phyloP scores from a whole-genome alignment of 2,113 vertebrate species.

The Nothocercus nigrocapillus region DNA sequence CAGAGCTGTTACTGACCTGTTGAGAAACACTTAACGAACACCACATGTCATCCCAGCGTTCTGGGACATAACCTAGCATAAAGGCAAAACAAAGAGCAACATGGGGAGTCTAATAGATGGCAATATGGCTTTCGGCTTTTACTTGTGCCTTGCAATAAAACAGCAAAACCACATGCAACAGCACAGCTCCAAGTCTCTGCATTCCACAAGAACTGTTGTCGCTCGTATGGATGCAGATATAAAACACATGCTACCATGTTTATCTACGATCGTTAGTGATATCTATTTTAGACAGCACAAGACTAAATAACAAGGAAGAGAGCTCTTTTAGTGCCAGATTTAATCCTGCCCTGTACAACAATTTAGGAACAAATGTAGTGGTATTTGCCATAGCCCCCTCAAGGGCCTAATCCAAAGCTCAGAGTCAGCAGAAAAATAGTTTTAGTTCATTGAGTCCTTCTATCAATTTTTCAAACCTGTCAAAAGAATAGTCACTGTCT shows the following conservation, averaged over 20 bases:
- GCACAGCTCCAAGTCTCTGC: neutral
- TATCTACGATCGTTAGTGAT: neutral
- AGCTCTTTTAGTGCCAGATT: neutral
- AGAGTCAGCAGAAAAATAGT: neutral
- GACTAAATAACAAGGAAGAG: neutral
- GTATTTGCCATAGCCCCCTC: neutral
- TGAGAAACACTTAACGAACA: constrained; percentile 62
- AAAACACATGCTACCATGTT: neutral
- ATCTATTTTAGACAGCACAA: neutral
- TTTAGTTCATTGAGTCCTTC: neutral
- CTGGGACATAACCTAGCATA: neutral
- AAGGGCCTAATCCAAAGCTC: neutral
- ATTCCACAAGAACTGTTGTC: neutral
- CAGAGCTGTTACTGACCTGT: neutral
- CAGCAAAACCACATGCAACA: neutral
- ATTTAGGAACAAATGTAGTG: neutral
- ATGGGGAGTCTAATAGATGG: neutral
- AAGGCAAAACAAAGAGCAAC: constrained; percentile 1
- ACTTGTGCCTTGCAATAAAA: neutral
- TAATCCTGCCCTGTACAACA: neutral
- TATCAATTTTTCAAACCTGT: neutral
- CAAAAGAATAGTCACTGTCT: neutral
- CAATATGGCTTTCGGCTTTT: neutral
- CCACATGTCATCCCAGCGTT: constrained; percentile 40
- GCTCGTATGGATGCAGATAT: neutral